A percentile compares a stretch with the other conserved stretches of the same genome.
These are phyloP conservation scores for Cryptoblepharus egeriae DNA, from an alignment of 2,797 vertebrate species.

Conservation along the genomic window DNA sequence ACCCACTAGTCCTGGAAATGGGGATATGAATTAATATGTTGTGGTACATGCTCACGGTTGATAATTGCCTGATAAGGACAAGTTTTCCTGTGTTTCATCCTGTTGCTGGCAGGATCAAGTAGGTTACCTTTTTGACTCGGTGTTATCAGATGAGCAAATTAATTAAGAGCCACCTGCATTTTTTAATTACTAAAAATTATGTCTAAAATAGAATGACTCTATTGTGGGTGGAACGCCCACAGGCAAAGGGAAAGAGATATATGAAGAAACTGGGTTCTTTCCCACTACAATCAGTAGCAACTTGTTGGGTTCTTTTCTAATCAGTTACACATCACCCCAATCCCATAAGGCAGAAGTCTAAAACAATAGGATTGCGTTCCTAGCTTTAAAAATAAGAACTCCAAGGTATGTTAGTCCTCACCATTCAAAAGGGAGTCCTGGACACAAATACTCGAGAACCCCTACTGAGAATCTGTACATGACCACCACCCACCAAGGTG, in stretches of 20 bases:
- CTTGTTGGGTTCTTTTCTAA: no score
- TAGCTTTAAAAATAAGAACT: no score
- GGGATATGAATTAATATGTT: constrained; percentile 1
- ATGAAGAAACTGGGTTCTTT: constrained; percentile 31
- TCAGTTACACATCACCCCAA: no score
- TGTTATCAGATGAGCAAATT: neutral
- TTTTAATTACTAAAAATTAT: constrained; percentile 9
- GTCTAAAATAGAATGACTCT: neutral
- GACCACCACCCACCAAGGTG: no score
- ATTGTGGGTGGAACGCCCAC: neutral
- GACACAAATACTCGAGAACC: no score
- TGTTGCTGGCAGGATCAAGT: neutral
- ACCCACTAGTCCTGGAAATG: constrained; percentile 13
- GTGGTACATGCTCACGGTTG: neutral
- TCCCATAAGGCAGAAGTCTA: no score
- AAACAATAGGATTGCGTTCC: no score
- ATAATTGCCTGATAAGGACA: neutral
- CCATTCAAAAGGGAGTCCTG: no score
- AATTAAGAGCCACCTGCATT: neutral
- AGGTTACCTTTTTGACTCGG: neutral
- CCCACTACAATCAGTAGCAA: constrained; percentile 49
- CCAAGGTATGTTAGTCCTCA: no score
- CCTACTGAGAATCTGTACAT: no score
- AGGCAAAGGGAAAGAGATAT: neutral
- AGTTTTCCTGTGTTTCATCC: constrained; percentile 1